Conservation (phyloP, 2,113 vertebrate genomes). For the Plectropomus leopardus region DNA sequence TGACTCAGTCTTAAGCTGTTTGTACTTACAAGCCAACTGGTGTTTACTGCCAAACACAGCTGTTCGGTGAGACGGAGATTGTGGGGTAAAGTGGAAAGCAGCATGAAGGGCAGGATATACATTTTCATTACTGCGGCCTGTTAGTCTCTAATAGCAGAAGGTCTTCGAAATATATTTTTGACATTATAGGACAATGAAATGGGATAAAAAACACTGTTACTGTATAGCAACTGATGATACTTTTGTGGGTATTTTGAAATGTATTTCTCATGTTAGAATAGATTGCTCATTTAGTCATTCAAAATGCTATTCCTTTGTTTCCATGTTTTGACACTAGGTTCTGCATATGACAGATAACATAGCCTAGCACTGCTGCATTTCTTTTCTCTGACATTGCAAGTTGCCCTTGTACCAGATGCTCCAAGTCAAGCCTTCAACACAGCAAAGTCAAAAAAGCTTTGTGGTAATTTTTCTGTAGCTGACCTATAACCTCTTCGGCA, state of each 20-base stretch:
- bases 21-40: constrained; percentile 38
- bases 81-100: constrained; percentile 16
- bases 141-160: not conserved
- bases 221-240: not conserved
- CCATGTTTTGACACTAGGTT: constrained; percentile 1
- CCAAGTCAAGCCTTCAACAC: not conserved
- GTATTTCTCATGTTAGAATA: too few species aligned
- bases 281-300: not conserved
- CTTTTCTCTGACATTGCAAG: constrained; percentile 1
- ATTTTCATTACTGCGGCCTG: not conserved
- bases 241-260: too few species aligned
- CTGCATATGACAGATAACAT: not conserved
- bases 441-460: not conserved
- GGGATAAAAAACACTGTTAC: not conserved
- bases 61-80: constrained; percentile 23
- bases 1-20: constrained; percentile 58
- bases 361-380: not conserved
- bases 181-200: not conserved
- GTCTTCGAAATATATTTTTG: not conserved
- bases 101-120: constrained; percentile 7
- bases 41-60: constrained; percentile 69
- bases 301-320: constrained; percentile 1
- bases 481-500: constrained; percentile 18
- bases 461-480: not conserved
- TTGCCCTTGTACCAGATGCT: constrained; percentile 16